Base-by-base conservation (phyloP, 2,888 invertebrate genomes). In the Rhorus exstirpatorius region DNA sequence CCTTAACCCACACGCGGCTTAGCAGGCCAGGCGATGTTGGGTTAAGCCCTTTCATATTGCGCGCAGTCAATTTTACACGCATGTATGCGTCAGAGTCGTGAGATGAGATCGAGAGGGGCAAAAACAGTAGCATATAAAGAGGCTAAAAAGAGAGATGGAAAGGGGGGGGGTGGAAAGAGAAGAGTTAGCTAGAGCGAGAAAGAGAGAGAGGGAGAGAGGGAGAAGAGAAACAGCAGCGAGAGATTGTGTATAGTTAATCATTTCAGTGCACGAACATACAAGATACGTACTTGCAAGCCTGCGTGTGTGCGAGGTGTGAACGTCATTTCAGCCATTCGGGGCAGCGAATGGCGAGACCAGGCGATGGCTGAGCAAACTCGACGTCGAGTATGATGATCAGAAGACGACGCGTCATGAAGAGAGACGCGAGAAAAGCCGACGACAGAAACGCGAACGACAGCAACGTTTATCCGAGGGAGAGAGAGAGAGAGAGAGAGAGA, bases 231-330 rank as follows among this genome's bases (percentile, higher is more conserved):
- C 14, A 3, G n/a, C 31, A 10, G 0, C 53, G 19, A 21, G 60
- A 60, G 38, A 41, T 75, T 19, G 51, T 26, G 17, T 67, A n/a
- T n/a, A 51, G 65, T 70, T 83, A 84, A 85, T 85, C 79, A 84
- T 80, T 85, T 71, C 44, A 63, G 67, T 76, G 78, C 58, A 78
- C 78, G 72, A 83, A 79, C 79, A 83, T 68, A 74, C n/a, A n/a
- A 75, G 53, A 44, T 41, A 80, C 83, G 83, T 79, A 72, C 79
- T 82, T 78, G 81, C 78, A 26, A 21, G 21, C 61, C 14, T 1
- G 4, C 10, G 55, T 44, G 4, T 71, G 79, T 68, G 44, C 72
- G 80, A 86, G 85, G 86, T 86, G 86, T 83, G 81, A 84, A 85
- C 81, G 72, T 79, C 71, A 75, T 81, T 83, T 77, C 65, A 77